These are phyloP conservation scores for Calycopis cecrops DNA, from an alignment of 1,140 invertebrate genomes.

Conservation along the genomic window DNA sequence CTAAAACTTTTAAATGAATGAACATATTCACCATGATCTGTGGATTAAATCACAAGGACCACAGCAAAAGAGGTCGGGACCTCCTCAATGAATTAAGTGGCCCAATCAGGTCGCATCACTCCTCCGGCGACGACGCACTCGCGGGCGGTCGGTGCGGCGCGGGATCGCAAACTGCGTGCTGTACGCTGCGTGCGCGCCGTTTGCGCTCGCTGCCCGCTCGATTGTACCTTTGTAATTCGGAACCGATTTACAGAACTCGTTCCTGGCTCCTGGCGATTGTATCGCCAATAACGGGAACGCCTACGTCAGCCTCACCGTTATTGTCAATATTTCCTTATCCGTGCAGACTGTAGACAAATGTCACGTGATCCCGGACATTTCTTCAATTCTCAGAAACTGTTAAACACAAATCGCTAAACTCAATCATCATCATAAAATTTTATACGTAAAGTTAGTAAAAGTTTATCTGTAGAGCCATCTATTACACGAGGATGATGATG, in stretches of 20 bases:
- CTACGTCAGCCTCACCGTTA: neutral
- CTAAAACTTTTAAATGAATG: neutral
- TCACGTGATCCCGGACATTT: no score
- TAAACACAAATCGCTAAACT: no score
- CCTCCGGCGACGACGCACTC: constrained; percentile 22
- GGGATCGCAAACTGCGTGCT: constrained; percentile 26
- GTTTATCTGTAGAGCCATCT: no score
- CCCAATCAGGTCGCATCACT: constrained; percentile 53
- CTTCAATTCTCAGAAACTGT: no score
- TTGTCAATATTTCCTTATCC: neutral
- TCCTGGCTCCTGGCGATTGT: constrained; percentile 5
- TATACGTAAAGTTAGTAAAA: no score
- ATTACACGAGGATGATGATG: no score
- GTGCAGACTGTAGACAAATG: neutral
- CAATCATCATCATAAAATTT: no score
- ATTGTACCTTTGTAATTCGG: neutral
- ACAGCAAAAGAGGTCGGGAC: constrained; percentile 40
- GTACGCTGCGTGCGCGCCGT: constrained; percentile 24
- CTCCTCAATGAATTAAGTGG: constrained; percentile 55
- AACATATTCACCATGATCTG: constrained; percentile 40
- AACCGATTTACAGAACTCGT: constrained; percentile 7
- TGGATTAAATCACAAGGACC: constrained; percentile 24
- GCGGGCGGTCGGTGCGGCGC: constrained; percentile 27
- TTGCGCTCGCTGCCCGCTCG: neutral
- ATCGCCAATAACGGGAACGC: constrained; percentile 1